Evolutionary conservation across 2,888 invertebrate genomes (phyloP).

Genomic region (Eupithecia centaureata): DNA sequence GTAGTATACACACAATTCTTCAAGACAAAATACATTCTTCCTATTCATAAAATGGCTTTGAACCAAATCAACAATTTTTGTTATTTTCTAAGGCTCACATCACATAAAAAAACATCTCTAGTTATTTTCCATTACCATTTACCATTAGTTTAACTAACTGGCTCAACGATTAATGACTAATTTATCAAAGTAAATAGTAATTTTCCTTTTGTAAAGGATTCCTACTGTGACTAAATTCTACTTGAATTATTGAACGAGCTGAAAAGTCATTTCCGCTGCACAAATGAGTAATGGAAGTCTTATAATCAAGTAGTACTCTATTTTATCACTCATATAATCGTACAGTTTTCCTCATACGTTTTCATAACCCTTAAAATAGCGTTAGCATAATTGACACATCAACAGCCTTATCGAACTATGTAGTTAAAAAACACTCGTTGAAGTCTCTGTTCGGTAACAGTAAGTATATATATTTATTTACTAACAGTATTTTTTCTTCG

Average conservation of each 20-base stretch:
- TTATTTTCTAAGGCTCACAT: neutral
- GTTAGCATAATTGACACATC: neutral
- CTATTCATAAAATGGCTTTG: no score
- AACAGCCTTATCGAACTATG: neutral
- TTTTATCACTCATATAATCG: neutral
- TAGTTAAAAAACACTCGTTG: neutral
- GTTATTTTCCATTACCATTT: neutral
- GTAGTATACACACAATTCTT: no score
- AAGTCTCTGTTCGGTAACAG: neutral
- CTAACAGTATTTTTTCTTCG: neutral
- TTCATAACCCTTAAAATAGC: neutral
- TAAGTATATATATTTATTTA: no score
- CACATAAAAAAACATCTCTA: neutral
- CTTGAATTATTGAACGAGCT: neutral
- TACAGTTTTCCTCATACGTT: neutral
- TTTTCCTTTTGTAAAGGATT: neutral
- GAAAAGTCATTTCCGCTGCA: constrained; percentile 7
- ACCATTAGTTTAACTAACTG: neutral
- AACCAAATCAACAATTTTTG: neutral
- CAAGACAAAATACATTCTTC: no score
- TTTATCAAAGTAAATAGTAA: neutral
- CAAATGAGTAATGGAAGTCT: neutral
- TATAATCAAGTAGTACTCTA: neutral
- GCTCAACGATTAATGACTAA: neutral
- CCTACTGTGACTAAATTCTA: neutral